phyloP scores from a whole-genome alignment of 1,140 invertebrate species.

The Bombus impatiens region DNA sequence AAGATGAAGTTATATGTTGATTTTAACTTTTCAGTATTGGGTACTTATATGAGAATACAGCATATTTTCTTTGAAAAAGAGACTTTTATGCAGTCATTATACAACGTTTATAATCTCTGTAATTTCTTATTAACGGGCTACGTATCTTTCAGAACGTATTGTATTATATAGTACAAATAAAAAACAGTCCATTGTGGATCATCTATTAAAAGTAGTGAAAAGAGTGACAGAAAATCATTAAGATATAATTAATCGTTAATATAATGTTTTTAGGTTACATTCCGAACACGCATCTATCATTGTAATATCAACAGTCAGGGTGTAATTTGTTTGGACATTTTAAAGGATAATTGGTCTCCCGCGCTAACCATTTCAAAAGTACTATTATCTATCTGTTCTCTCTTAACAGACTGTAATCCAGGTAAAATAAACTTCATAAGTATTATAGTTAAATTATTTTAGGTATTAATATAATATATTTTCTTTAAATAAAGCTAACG shows the following conservation, averaged over 20 bases:
- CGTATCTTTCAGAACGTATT: not conserved
- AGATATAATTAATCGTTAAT: conserved; percentile 25
- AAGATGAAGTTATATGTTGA: too few species aligned
- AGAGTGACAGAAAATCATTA: not conserved
- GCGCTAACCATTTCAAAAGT: conserved; percentile 98
- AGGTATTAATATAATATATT: not conserved
- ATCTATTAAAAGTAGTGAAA: not conserved
- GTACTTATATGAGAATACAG: not conserved
- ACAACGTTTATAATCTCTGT: not conserved
- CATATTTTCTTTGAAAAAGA: not conserved
- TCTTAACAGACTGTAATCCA: conserved; percentile 98
- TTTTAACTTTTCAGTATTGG: not conserved
- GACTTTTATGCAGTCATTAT: not conserved
- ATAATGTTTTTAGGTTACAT: conserved; percentile 90
- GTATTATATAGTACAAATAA: not conserved
- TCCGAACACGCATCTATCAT: conserved; percentile 97
- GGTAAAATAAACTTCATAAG: conserved; percentile 83
- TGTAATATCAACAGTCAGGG: conserved; percentile 99
- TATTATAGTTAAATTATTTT: not conserved
- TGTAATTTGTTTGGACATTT: conserved; percentile 96
- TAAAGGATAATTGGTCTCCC: conserved; percentile 98
- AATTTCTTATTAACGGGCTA: not conserved
- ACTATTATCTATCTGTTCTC: conserved; percentile 96
- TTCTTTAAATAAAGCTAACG: not conserved
- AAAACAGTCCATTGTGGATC: not conserved